Conservation (phyloP, 2,888 invertebrate species). For the Acanthosepion esculentum region DNA sequence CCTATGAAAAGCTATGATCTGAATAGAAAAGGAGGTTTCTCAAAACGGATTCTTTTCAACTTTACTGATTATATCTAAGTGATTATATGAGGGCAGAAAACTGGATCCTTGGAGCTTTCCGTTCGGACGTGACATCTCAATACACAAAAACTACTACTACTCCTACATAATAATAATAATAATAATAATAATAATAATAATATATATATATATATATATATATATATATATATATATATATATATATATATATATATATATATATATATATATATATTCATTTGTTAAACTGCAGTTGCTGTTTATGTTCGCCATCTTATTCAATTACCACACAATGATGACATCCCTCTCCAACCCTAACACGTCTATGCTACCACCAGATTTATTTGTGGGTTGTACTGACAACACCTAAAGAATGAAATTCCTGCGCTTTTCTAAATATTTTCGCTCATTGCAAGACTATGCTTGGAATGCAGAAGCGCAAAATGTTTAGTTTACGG, state of each 20-base stretch:
- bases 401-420: slow-evolving; percentile 22
- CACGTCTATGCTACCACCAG: neutral
- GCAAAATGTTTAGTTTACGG: neutral
- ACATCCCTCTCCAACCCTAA: neutral
- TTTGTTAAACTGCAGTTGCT: neutral
- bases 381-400: slow-evolving; percentile 33
- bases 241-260: neutral
- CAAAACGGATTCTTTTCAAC: too few relatives aligned
- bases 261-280: neutral
- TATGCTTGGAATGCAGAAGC: neutral
- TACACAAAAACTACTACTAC: too few relatives aligned
- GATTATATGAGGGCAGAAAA: too few relatives aligned
- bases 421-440: slow-evolving; percentile 10
- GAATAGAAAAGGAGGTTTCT: too few relatives aligned
- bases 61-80: too few relatives aligned
- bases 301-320: neutral
- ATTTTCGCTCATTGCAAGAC: neutral
- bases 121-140: too few relatives aligned
- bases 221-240: neutral
- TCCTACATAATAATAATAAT: too few relatives aligned
- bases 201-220: neutral
- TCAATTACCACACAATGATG: neutral
- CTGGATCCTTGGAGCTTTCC: too few relatives aligned
- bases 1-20: too few relatives aligned
- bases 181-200: too few relatives aligned